Conservation (phyloP, 2,888 invertebrate genomes). For the Chelonus formosanus region DNA sequence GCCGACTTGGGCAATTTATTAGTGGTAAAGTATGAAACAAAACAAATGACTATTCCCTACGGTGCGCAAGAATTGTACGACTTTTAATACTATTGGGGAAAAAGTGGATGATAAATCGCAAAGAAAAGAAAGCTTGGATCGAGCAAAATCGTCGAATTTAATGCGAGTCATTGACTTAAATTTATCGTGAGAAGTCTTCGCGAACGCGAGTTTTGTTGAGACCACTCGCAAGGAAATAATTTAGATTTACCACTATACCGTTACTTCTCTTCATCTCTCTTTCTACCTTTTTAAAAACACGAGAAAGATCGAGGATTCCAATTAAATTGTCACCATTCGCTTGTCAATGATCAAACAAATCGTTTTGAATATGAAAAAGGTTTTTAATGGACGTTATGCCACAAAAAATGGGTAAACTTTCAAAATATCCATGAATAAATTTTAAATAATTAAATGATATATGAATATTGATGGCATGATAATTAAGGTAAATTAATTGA, state of each 20-base stretch:
- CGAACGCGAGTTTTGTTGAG: conserved; percentile 28
- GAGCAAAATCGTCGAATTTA: conserved; percentile 40
- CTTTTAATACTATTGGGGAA: conserved; percentile 20
- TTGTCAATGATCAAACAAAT: conserved; percentile 23
- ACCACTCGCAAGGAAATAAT: conserved; percentile 42
- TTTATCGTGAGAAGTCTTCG: conserved; percentile 34
- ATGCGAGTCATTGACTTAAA: conserved; percentile 40
- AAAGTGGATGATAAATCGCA: conserved; percentile 24
- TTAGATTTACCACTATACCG: conserved; percentile 41
- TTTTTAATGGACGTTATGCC: not conserved
- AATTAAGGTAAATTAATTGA: no score
- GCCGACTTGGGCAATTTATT: not conserved
- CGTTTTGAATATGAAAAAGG: conserved; percentile 31
- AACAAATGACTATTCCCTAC: conserved; percentile 24
- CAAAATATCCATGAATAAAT: no score
- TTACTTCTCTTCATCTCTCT: conserved; percentile 11
- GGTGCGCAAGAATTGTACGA: conserved; percentile 20
- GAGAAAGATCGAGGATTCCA: conserved; percentile 29
- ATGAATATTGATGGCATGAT: no score
- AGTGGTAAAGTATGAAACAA: conserved; percentile 20
- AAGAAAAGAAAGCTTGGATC: conserved; percentile 40
- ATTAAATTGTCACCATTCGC: conserved; percentile 28
- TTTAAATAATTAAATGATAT: no score
- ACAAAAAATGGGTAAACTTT: no score
- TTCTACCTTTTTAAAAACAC: conserved; percentile 18